Conservation (phyloP, 2,888 invertebrate genomes). For the Prosopocoilus inquinatus region DNA sequence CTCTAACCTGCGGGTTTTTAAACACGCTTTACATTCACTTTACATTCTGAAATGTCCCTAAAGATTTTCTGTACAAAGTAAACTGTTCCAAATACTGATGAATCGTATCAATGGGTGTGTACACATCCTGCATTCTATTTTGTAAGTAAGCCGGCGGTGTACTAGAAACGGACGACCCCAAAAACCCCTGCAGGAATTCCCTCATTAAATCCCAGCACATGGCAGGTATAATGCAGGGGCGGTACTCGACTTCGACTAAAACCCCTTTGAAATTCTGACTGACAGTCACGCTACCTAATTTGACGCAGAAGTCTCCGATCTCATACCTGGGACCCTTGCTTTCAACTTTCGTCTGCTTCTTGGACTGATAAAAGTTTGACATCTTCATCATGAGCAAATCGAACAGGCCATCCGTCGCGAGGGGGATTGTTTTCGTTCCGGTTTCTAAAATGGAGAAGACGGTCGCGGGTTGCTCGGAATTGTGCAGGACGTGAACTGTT, state of each 20-base stretch:
- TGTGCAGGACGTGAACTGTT: conserved; percentile 90
- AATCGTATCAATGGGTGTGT: conserved; percentile 88
- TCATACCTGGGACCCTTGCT: conserved; percentile 86
- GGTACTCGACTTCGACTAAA: conserved; percentile 90
- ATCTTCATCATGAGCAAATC: conserved; percentile 89
- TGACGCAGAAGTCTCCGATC: conserved; percentile 90
- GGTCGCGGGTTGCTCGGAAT: conserved; percentile 93
- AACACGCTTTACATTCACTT: conserved; percentile 3
- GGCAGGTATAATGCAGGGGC: conserved; percentile 83
- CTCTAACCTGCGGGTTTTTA: background rate
- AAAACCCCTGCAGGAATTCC: conserved; percentile 87
- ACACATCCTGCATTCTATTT: conserved; percentile 77
- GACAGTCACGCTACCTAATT: conserved; percentile 84
- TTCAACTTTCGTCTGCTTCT: conserved; percentile 82
- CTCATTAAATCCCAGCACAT: conserved; percentile 88
- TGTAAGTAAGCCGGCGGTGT: conserved; percentile 73
- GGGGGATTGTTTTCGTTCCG: conserved; percentile 79
- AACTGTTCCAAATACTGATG: conserved; percentile 95
- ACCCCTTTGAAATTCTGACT: conserved; percentile 92
- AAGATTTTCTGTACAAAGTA: conserved; percentile 79
- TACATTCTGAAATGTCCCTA: conserved; percentile 47
- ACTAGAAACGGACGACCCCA: conserved; percentile 73
- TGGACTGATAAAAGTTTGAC: conserved; percentile 81
- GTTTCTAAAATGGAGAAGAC: conserved; percentile 90
- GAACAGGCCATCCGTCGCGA: conserved; percentile 88